Percentiles rank a stretch among this genome's conserved stretches.
Evolutionary conservation across 2,797 vertebrate species (phyloP).

Genomic region (Anguilla anguilla): DNA sequence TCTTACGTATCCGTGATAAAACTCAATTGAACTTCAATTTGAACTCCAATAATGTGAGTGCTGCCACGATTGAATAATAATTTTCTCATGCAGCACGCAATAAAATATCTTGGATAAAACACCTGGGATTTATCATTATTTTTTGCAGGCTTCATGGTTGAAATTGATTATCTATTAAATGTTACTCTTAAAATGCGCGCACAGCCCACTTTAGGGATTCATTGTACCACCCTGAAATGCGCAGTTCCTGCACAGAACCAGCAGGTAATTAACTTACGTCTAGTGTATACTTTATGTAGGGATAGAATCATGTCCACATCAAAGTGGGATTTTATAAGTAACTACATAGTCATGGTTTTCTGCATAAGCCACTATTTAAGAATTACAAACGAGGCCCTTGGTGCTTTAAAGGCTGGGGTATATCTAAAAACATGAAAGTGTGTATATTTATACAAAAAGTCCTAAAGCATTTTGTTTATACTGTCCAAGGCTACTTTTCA

Average conservation of each 20-base stretch:
- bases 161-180: no score
- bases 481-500: not conserved
- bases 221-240: no score
- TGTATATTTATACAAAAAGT: not conserved
- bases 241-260: no score
- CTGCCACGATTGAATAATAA: not conserved
- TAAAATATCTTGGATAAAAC: not conserved
- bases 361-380: not conserved
- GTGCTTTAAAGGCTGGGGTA: not conserved
- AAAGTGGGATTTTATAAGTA: no score
- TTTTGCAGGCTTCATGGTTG: no score
- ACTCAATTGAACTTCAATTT: not conserved
- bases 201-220: no score
- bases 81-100: not conserved
- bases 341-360: not conserved
- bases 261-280: no score
- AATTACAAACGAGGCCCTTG: not conserved
- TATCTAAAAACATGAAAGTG: not conserved
- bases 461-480: not conserved
- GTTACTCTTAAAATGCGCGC: no score
- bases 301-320: no score
- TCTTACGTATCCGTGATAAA: not conserved
- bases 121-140: no score
- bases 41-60: not conserved
- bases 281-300: no score